Percentiles rank a stretch among this genome's conserved stretches.
Evolutionary conservation across 2,888 invertebrate genomes (phyloP).

Genomic region (Calameuta pallipes): DNA sequence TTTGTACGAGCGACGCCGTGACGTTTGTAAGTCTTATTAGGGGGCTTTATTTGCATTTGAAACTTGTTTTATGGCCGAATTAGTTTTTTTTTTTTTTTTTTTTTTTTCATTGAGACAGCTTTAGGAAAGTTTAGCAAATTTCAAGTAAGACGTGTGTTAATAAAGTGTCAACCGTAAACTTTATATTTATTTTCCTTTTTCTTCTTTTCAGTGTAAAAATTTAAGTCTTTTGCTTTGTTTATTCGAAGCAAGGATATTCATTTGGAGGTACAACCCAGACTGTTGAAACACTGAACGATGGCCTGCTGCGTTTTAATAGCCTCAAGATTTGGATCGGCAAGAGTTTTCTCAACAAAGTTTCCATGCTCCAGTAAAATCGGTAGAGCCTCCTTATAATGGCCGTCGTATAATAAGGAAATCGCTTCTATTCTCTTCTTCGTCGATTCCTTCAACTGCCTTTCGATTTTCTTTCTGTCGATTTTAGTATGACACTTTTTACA

Average conservation of each 20-base stretch:
- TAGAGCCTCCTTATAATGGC: slow-evolving; percentile 52
- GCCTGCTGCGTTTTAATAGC: slow-evolving; percentile 61
- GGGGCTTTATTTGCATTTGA: not conserved
- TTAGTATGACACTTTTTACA: slow-evolving; percentile 43
- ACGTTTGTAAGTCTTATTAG: not conserved
- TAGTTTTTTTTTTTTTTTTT: not conserved
- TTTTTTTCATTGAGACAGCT: not conserved
- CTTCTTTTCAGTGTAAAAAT: not conserved
- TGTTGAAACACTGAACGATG: slow-evolving; percentile 61
- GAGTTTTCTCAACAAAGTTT: slow-evolving; percentile 48
- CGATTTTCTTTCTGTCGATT: slow-evolving; percentile 42
- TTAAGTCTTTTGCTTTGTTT: not conserved
- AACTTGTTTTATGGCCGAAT: not conserved
- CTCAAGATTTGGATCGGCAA: slow-evolving; percentile 54
- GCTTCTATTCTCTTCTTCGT: slow-evolving; percentile 48
- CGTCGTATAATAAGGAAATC: slow-evolving; percentile 53
- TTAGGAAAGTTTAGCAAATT: slow-evolving; percentile 7
- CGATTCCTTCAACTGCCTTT: slow-evolving; percentile 46
- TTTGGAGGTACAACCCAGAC: slow-evolving; percentile 41
- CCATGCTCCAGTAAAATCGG: slow-evolving; percentile 52
- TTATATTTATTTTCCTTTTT: not conserved
- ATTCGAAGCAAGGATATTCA: not conserved
- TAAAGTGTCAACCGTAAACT: slow-evolving; percentile 11
- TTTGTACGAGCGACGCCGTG: not conserved
- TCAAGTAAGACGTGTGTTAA: slow-evolving; percentile 17